Evolutionary conservation across 2,797 vertebrate species (phyloP), one percentile per base, ranked within the genome.

Genomic region (Channa striata): DNA sequence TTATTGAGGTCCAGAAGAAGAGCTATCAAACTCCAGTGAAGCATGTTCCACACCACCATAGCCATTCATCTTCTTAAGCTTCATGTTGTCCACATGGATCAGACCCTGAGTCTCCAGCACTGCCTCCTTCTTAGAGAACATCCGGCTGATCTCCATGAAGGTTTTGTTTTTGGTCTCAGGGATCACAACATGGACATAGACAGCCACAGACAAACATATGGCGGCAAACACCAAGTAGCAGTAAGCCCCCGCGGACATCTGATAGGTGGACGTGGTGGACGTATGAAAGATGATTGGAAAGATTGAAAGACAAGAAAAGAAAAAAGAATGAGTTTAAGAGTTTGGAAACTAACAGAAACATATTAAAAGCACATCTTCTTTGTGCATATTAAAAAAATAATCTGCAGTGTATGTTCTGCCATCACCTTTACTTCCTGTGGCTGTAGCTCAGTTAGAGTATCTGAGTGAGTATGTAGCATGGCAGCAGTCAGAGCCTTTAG

Each of bases 141-240:
- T 92, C 44, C 78, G 91, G 82, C 94, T 96, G 89, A 98, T 97
- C 88, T 97, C 96, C 94, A 96, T 84, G 77, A 97, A 97, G 0
- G 95, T 97, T 86, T 96, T 97, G 90, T 96, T 96, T 88, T 95
- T 97, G 59, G 97, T 98, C 88, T 97, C 97, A 0, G 96, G 96
- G 87, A 98, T 90, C 48, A 96, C 11, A 0, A 94, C n/a, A 84
- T 94, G 95, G 61, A 96, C 82, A 0, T 95, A 97, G 36, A 93
- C 1, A 1, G 96, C 95, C 80, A 96, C 96, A 1, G 92, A 70
- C 30, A 96, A 44, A 70, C 96, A 97, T 52, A 97, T 11, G 1
- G 74, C 67, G 11, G 94, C 94, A 83, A 98, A 98, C 33, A 97
- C 92, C 89, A 97, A 83, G 91, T 97, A 97, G 87, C 95, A 96